Evolutionary conservation across 1,140 invertebrate species (phyloP), one percentile per base, ranked within the genome.

Genomic region (Drosophila auraria): DNA sequence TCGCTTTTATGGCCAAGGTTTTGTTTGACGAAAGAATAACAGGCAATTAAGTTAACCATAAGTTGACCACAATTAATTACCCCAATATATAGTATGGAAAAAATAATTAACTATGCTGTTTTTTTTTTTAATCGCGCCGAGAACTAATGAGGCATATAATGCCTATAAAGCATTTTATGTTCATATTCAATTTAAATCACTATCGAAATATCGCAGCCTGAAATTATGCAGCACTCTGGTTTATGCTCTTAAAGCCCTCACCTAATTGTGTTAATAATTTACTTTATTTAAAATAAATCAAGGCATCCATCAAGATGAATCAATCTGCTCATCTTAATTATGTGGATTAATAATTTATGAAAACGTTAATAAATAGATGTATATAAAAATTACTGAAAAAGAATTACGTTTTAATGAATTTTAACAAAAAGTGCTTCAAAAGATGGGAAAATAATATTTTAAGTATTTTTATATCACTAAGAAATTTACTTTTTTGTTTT

Each of bases 1-100:
- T 57, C 14, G 68, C 54, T 51, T 33, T 60, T 51, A 58, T 58
- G 25, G 25, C 36, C 8, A 27, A 50, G 63, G 27, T 30, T 72
- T 57, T 73, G 47, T 73, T 78, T 78, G 38, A 61, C 62, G 62
- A 78, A 69, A 69, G 74, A 68, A 69, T 61, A 78, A 69, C 56
- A 69, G 63, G 57, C 63, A 69, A 78, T 78, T 69, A 78, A 78
- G 63, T 78, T 61, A 69, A 78, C 75, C 73, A 65, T 68, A 78
- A 78, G 73, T 77, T 77, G 49, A 40, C 73, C 63, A 78, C 56
- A 78, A 78, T 78, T 78, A 78, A 78, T 78, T 78, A 61, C 57
- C 63, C 49, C 47, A 45, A 57, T 51, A 20, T 51, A 38, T 53
- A 56, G 53, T 42, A 68, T 20, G 50, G 23, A 76, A 61, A 69